phyloP scores from a whole-genome alignment of 2,888 invertebrate genomes.

The Gymnocheta viridis region DNA sequence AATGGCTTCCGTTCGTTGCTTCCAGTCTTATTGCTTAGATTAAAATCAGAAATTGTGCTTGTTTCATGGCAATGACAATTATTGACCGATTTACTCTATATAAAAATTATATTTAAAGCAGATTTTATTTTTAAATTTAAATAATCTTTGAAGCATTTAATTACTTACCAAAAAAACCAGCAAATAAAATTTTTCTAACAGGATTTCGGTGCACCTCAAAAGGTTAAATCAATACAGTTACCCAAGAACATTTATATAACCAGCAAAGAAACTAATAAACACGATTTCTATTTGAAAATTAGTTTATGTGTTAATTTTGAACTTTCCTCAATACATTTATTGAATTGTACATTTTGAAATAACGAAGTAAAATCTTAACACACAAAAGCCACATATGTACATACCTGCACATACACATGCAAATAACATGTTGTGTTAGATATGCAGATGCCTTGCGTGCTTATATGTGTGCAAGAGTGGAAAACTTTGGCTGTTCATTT shows the following conservation, averaged over 20 bases:
- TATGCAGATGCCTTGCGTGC: slow-evolving; percentile 8
- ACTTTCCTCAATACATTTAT: slow-evolving; percentile 66
- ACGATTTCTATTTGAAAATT: slow-evolving; percentile 59
- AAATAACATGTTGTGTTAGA: not conserved
- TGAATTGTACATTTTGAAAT: slow-evolving; percentile 56
- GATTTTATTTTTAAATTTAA: no score
- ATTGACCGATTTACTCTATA: no score
- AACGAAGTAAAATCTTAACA: slow-evolving; percentile 58
- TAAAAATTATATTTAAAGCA: no score
- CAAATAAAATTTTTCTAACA: not conserved
- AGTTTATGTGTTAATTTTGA: slow-evolving; percentile 69
- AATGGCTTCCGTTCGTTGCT: no score
- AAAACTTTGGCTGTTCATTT: slow-evolving; percentile 69
- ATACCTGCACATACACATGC: not conserved
- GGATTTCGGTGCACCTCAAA: slow-evolving; percentile 1
- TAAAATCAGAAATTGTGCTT: no score
- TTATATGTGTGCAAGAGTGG: not conserved
- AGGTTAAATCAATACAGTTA: slow-evolving; percentile 24
- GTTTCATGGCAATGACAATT: no score
- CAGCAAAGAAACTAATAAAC: not conserved
- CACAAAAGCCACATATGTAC: slow-evolving; percentile 40
- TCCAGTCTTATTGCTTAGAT: no score
- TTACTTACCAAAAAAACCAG: no score
- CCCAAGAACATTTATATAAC: not conserved
- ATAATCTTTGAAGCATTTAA: no score